Evolutionary conservation across 2,888 invertebrate genomes (phyloP).

Genomic region (Cartodere bifasciata): DNA sequence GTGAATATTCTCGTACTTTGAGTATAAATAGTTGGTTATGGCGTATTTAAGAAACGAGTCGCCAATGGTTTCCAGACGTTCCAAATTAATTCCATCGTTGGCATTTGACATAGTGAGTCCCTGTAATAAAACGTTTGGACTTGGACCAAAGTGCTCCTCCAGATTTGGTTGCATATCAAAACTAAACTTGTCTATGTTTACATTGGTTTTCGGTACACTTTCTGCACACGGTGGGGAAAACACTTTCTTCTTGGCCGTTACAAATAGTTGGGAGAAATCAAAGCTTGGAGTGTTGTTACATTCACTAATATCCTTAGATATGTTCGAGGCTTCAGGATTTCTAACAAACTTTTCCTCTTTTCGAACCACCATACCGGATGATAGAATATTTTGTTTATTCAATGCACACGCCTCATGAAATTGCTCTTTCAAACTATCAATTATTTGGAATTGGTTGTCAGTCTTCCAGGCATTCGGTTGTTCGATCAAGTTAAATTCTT

Average conservation of each 20-base stretch:
- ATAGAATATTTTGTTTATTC: constrained; percentile 29
- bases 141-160: constrained; percentile 75
- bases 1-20: constrained; percentile 89
- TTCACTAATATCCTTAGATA: constrained; percentile 23
- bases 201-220: constrained; percentile 4
- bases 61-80: constrained; percentile 94
- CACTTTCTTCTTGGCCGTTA: constrained; percentile 6
- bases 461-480: constrained; percentile 29
- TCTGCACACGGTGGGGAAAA: constrained; percentile 1
- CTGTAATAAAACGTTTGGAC: constrained; percentile 87
- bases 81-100: constrained; percentile 95
- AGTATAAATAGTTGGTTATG: constrained; percentile 93
- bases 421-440: constrained; percentile 37
- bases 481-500: constrained; percentile 24
- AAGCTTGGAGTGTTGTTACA: constrained; percentile 17
- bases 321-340: constrained; percentile 15
- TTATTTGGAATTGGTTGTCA: constrained; percentile 26
- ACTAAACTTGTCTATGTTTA: constrained; percentile 42
- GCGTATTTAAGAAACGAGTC: constrained; percentile 98
- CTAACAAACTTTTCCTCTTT: constrained; percentile 21
- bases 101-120: constrained; percentile 98
- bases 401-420: constrained; percentile 32
- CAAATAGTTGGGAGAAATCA: constrained; percentile 16
- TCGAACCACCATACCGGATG: constrained; percentile 28
- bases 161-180: constrained; percentile 80